Base-by-base conservation (phyloP, 2,888 invertebrate genomes). In the Hyles lineata region DNA sequence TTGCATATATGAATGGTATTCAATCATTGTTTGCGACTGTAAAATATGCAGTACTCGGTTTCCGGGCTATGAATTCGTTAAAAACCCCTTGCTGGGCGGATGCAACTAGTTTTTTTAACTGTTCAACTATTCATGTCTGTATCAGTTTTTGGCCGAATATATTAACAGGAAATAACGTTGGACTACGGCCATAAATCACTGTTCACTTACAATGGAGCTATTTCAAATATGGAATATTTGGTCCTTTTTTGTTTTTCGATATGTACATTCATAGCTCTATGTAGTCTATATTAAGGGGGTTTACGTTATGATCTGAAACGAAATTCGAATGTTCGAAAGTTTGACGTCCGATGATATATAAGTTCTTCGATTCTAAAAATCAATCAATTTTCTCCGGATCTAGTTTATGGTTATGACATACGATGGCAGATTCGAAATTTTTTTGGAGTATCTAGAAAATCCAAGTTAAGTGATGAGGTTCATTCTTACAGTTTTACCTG, bases 61-160 rank as follows among this genome's bases (percentile, higher is more conserved):
- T 60, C 60, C 60, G 60, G 59, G 25, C 60, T 6, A 25, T 25
- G 25, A 60, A 60, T 60, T 25, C 60, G 60, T 60, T 60, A 60
- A 60, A 60, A 60, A 23, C n/a, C 60, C 25, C 25, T 60, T 60
- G 60, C 60, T 55, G 55, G n/a, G 55, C 60, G 25, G 25, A 60
- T 25, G 23, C 15, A 29, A 60, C 25, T 23, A 60, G 60, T 29
- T 60, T 60, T 55, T 55, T 60, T 25, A 60, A 25, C 60, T 23
- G 25, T 60, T 23, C 60, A 60, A 60, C 60, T 29, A 60, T 60
- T 60, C 60, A 60, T 25, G 25, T 25, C 23, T 25, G 25, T 60
- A 60, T 60, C 60, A 60, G 60, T 23, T 60, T 55, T 60, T 60
- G 60, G 17, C 60, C 4, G 60, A 25, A 11, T 60, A 7, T 23